Base-by-base conservation (phyloP, 2,113 vertebrate species). In the Hippolais icterina region DNA sequence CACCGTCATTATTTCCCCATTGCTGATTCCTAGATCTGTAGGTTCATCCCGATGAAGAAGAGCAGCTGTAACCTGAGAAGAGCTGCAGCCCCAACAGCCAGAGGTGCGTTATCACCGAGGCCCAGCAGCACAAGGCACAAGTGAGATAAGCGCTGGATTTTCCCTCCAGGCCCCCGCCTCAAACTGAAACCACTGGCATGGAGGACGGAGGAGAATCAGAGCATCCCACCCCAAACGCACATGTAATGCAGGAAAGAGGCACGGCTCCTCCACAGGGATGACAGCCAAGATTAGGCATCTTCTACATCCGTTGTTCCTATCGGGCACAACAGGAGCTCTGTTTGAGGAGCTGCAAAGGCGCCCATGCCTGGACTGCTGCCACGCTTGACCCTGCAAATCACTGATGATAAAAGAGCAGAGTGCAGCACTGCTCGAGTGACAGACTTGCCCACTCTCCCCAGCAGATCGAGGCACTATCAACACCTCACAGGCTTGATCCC, bases 241-340 rank as follows among this genome's bases (percentile, higher is more conserved):
- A 6, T 0, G 24, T 16, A 18, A 15, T 0, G 0, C n/a, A 12
- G 3, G 3, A 10, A 18, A 13, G 50, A 20, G 47, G 64, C 54
- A 6, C 9, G 2, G 60, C 61, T 87, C 47, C 72, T 63, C 74
- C 28, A 5, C 52, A 11, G 49, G 53, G 53, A 8, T 2, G 41
- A 10, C 10, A 52, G 82, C 37, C 2, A 6, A 87, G 64, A 64
- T 37, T 5, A 41, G 22, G 49, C 41, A 12, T 9, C 52, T 52
- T 8, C 39, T 4, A 0, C 72, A 19, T 4, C 35, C 8, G 5
- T 15, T 39, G 52, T 46, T 52, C 50, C 87, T 63, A 6, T 10
- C 2, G 0, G 4, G 10, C 59, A n/a, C 56, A 49, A 24, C 57
- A 53, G 70, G 37, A 54, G 53, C 64, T 61, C 60, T 57, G 33